Evolutionary conservation across 2,113 vertebrate genomes (phyloP).

Genomic region (Trachemys scripta): DNA sequence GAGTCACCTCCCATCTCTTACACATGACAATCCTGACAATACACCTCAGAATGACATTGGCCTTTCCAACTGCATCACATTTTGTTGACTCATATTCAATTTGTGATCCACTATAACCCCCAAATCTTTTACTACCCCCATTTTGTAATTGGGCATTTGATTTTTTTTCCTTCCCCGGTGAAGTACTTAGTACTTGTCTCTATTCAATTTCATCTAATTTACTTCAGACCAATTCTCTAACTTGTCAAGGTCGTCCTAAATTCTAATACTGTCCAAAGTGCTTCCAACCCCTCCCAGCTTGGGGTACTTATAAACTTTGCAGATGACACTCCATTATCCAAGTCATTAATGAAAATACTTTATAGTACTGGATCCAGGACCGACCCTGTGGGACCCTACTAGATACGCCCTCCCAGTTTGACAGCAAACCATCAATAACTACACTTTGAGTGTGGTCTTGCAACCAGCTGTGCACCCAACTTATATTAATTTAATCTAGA

Average conservation of each 20-base stretch:
- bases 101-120: background rate
- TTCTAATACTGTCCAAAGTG: background rate
- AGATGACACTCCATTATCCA: background rate
- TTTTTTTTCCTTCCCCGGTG: background rate
- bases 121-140: background rate
- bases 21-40: background rate
- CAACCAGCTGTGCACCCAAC: too few species aligned
- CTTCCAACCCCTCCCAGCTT: background rate
- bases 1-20: background rate
- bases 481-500: too few species aligned
- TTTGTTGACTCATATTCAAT: background rate
- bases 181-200: background rate
- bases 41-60: background rate
- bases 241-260: background rate
- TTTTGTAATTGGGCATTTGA: background rate
- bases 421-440: too few species aligned
- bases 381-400: too few species aligned
- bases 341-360: too few species aligned
- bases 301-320: background rate
- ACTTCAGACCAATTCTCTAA: background rate
- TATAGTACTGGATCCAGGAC: too few species aligned
- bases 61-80: background rate
- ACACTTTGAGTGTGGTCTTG: too few species aligned
- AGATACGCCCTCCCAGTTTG: too few species aligned
- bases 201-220: background rate